Conservation (phyloP, 2,888 invertebrate species). For the Minunthozetes semirufus region DNA sequence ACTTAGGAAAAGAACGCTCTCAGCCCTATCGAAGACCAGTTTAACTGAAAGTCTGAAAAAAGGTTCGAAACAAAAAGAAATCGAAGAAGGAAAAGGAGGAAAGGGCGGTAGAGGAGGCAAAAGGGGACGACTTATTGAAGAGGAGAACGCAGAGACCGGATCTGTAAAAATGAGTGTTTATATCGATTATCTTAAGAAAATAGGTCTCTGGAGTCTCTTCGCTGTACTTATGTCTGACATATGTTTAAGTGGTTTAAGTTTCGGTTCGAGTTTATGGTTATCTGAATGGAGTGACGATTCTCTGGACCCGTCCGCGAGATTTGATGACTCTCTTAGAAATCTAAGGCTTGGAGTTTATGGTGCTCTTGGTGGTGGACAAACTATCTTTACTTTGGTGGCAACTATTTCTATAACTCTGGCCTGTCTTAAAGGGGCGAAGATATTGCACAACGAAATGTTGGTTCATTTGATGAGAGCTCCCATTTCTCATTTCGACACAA, state of each 20-base stretch:
- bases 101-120: background rate
- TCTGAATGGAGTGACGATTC: conserved; percentile 43
- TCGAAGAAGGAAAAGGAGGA: too few species aligned
- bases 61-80: background rate
- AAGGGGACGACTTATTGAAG: conserved; percentile 40
- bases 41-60: background rate
- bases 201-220: conserved; percentile 30
- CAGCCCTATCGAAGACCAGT: background rate
- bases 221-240: conserved; percentile 30
- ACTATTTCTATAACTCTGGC: conserved; percentile 45
- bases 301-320: conserved; percentile 32
- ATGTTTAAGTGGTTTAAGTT: conserved; percentile 7
- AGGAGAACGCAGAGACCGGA: conserved; percentile 50
- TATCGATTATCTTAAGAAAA: conserved; percentile 30
- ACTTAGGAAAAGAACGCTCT: background rate
- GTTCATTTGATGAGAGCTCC: conserved; percentile 46
- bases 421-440: conserved; percentile 56
- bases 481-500: conserved; percentile 52
- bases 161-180: conserved; percentile 41
- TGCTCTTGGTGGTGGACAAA: conserved; percentile 47
- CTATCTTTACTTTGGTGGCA: conserved; percentile 27
- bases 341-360: conserved; percentile 52
- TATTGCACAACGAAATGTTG: conserved; percentile 42
- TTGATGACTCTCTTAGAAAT: conserved; percentile 43
- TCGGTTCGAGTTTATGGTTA: conserved; percentile 41